Evolutionary conservation across 2,888 invertebrate genomes (phyloP).

Genomic region (Tetheella fluctuosa): DNA sequence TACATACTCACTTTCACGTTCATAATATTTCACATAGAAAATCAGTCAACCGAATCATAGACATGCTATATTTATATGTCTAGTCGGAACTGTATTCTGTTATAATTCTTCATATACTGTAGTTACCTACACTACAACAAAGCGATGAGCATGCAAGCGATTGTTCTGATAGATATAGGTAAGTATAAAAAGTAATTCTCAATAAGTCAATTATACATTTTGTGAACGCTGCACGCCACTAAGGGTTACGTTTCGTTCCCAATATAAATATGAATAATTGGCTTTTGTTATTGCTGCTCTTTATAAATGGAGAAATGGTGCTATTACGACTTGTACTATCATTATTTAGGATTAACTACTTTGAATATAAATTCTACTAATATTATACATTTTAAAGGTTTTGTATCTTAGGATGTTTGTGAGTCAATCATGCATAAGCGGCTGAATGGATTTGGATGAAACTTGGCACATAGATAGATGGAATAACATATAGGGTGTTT

Average conservation of each 20-base stretch:
- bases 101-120: slow-evolving; percentile 44
- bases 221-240: slow-evolving; percentile 75
- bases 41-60: too few species aligned
- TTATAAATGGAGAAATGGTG: slow-evolving; percentile 47
- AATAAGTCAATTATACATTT: slow-evolving; percentile 83
- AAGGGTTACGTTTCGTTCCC: slow-evolving; percentile 59
- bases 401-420: too few species aligned
- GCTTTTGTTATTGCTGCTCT: slow-evolving; percentile 73
- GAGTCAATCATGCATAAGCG: too few species aligned
- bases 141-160: slow-evolving; percentile 66
- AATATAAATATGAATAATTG: slow-evolving; percentile 77
- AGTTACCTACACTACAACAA: slow-evolving; percentile 29
- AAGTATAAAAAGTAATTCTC: slow-evolving; percentile 68
- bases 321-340: slow-evolving; percentile 21
- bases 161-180: slow-evolving; percentile 73
- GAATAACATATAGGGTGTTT: too few species aligned
- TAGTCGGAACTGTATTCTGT: slow-evolving; percentile 19
- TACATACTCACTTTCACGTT: too few species aligned
- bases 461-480: too few species aligned
- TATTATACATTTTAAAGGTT: too few species aligned
- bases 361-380: too few species aligned
- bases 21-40: too few species aligned
- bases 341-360: not conserved
- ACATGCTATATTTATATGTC: too few species aligned
- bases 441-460: too few species aligned